Evolutionary conservation across 2,113 vertebrate species (phyloP), one percentile per base, ranked within the genome.

Genomic region (Gymnogyps californianus): DNA sequence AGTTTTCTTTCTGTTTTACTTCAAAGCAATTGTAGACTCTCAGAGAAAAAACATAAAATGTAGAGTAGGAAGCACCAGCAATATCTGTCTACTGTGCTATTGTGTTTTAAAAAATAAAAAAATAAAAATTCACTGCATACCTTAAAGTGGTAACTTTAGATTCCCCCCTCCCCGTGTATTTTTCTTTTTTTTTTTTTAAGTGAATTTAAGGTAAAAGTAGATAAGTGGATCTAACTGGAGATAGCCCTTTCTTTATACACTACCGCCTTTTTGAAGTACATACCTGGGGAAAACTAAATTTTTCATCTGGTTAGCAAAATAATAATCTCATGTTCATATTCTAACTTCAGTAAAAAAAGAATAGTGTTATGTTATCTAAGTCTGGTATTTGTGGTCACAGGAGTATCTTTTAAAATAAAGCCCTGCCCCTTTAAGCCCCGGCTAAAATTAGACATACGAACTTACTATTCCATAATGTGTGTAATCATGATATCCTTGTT

Each of bases 371-470:
- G 6, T 58, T 80, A 51, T 18, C 24, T 57, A 66, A 78, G 67
- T 90, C 18, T 77, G 8, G 12, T 92, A 38, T 64, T 90, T 71
- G 8, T 75, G 32, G 10, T 72, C n/a, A 42, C 40, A 87, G 61
- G 12, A 52, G 11, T 65, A 40, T 26, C 8, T 55, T 84, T 57
- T 32, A 8, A 69, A 86, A 76, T 47, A 25, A 31, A 13, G 2
- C 14, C 1, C 42, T 32, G 3, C 12, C 22, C 21, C 20, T 86
- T 83, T 77, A 93, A 78, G 38, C 9, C 36, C 18, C 7, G 29
- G 40, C 83, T 96, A 83, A 87, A 94, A 85, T 93, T 94, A 86
- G 46, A 17, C 12, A 2, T 42, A 16, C 54, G 74, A 93, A 76
- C 1, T 2, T 80, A 49, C 6, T 76, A 15, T 65, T 87, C 61